phyloP scores from a whole-genome alignment of 2,113 vertebrate genomes.

The Condylura cristata region DNA sequence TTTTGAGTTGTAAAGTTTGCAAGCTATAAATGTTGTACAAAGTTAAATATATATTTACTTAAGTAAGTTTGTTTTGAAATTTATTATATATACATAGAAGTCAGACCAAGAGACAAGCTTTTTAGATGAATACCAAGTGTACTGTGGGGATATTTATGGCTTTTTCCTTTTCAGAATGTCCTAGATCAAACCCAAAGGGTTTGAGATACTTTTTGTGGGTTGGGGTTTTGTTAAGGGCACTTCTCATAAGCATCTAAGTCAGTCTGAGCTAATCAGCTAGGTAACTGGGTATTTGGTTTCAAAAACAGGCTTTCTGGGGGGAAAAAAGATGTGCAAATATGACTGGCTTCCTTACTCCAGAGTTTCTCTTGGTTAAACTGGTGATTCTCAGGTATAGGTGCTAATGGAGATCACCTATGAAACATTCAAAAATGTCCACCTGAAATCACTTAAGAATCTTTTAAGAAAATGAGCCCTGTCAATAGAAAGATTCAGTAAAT shows the following conservation, averaged over 20 bases:
- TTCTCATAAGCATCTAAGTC: neutral
- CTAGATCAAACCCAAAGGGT: conserved; percentile 6
- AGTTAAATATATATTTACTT: conserved; percentile 79
- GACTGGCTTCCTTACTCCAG: neutral
- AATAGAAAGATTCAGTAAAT: neutral
- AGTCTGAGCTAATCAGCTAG: neutral
- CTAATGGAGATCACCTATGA: neutral
- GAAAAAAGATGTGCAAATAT: neutral
- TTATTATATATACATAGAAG: conserved; percentile 48
- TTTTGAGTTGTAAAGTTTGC: conserved; percentile 76
- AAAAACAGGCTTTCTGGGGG: neutral
- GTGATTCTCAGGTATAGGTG: neutral
- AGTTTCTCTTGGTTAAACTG: conserved; percentile 12
- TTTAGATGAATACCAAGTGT: neutral
- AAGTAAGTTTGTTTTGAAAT: conserved; percentile 57
- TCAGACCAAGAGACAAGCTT: neutral
- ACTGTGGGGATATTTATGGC: neutral
- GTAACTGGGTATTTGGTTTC: neutral
- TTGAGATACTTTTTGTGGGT: neutral
- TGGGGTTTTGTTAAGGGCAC: neutral
- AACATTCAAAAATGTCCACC: neutral
- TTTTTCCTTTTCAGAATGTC: neutral
- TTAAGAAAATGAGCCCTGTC: neutral
- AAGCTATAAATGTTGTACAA: conserved; percentile 79
- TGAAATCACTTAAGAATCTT: neutral